Conservation (phyloP, 1,140 invertebrate genomes). For the Bathynomus jamesi region DNA sequence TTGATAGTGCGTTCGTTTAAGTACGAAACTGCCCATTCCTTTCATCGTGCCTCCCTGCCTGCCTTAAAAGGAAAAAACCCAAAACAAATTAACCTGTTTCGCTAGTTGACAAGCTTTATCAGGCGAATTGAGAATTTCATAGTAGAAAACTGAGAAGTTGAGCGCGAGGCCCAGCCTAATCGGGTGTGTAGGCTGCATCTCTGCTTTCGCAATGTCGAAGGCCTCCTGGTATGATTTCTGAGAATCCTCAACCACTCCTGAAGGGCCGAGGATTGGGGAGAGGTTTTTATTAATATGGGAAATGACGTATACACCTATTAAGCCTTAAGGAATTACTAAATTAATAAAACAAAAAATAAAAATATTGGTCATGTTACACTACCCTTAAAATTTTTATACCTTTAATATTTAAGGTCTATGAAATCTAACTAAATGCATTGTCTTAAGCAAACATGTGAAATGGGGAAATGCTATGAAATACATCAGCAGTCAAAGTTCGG, state of each 20-base stretch:
- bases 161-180: constrained; percentile 96
- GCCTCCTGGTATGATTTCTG: constrained; percentile 98
- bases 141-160: constrained; percentile 99
- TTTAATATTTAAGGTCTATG: not conserved
- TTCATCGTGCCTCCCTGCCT: constrained; percentile 45
- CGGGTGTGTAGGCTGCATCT: constrained; percentile 97
- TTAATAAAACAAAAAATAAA: too few relatives aligned
- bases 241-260: constrained; percentile 85
- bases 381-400: not conserved
- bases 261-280: constrained; percentile 47
- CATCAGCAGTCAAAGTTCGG: too few relatives aligned
- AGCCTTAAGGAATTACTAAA: too few relatives aligned
- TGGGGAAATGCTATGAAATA: too few relatives aligned
- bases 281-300: constrained; percentile 3
- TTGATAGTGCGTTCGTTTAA: constrained; percentile 4
- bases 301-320: not conserved
- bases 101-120: constrained; percentile 97
- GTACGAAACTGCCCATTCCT: constrained; percentile 43
- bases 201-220: constrained; percentile 96
- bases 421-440: not conserved
- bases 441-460: not conserved
- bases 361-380: too few relatives aligned
- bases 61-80: constrained; percentile 40
- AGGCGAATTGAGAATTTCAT: constrained; percentile 98
- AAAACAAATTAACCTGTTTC: constrained; percentile 69